A percentile compares a stretch with the other conserved stretches of the same genome.
These are phyloP conservation scores for Nemapogon koenigi DNA, from an alignment of 2,888 invertebrate genomes.

Conservation along the genomic window DNA sequence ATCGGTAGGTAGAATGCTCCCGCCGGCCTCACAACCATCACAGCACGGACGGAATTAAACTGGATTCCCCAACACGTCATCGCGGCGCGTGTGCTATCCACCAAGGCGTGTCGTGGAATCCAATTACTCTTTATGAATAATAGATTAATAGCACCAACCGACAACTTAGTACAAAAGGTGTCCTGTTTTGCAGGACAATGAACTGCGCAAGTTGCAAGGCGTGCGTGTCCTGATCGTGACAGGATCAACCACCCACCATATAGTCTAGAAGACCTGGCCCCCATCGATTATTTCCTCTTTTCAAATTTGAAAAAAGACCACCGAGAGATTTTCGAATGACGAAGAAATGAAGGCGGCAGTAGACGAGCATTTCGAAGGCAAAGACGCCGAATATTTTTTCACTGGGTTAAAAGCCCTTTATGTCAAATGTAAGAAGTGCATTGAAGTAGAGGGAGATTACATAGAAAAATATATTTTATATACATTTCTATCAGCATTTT, in stretches of 20 bases:
- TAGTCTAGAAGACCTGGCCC: slow-evolving; percentile 2
- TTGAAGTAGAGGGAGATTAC: background rate
- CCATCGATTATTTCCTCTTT: too few species aligned
- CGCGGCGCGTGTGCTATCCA: too few species aligned
- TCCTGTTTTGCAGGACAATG: slow-evolving; percentile 7
- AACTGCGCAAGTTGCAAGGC: slow-evolving; percentile 7
- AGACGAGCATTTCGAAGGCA: slow-evolving; percentile 7
- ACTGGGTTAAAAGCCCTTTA: too few species aligned
- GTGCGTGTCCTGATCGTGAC: background rate
- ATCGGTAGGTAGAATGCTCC: too few species aligned
- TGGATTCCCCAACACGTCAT: too few species aligned
- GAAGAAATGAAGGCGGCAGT: slow-evolving; percentile 1
- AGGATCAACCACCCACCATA: slow-evolving; percentile 3
- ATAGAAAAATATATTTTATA: slow-evolving; percentile 3
- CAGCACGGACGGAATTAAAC: too few species aligned
- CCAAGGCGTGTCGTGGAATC: too few species aligned
- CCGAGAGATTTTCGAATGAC: background rate
- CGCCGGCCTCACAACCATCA: too few species aligned
- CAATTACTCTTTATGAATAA: too few species aligned
- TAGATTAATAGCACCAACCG: too few species aligned
- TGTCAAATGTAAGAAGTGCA: slow-evolving; percentile 7
- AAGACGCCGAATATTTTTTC: slow-evolving; percentile 3
- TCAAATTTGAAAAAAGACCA: too few species aligned
- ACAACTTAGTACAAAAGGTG: too few species aligned
- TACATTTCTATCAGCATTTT: slow-evolving; percentile 7